Base-by-base conservation (phyloP, 2,797 vertebrate species). In the Acipenser ruthenus region DNA sequence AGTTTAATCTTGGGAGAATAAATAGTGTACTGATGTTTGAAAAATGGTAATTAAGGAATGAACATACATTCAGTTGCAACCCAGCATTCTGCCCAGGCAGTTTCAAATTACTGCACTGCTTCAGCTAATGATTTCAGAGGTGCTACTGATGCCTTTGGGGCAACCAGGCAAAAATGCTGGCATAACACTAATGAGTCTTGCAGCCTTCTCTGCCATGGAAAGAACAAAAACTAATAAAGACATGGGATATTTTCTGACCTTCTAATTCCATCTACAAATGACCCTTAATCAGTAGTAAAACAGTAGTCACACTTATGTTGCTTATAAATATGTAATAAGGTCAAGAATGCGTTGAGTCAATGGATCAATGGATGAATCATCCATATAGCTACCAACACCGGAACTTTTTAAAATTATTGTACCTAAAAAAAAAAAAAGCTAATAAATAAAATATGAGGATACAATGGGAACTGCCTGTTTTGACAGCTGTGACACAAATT, bases 131-230 rank as follows among this genome's bases (percentile, higher is more conserved):
- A 83, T 88, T 87, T 88, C 83, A 80, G 80, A 86, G 86, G 89
- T 86, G 90, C 90, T 69, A 71, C 78, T 80, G 81, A 87, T 86
- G 85, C 80, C 86, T 89, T 74, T 73, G 84, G 90, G 86, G 82
- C 81, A 86, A 78, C 80, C 73, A 79, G 74, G 84, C 78, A 87
- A 87, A 89, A 87, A 66, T 79, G 81, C 85, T 82, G 79, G 82
- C 79, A 80, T 85, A 86, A 86, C 82, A 73, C 79, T 93, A 93
- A 94, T 91, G 90, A 94, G 86, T 87, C 90, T 89, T 77, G 76
- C 72, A 83, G 89, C 87, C 80, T 76, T 79, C 77, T 82, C 68
- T 63, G 50, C 73, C 75, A 74, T 74, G 61, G 64, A 47, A 53
- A 63, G 52, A 56, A 60, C 8, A 56, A 11, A 49, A 50, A 63